These are phyloP conservation scores for Scaptomyza reducta DNA, from an alignment of 2,888 invertebrate genomes.

Conservation along the genomic window DNA sequence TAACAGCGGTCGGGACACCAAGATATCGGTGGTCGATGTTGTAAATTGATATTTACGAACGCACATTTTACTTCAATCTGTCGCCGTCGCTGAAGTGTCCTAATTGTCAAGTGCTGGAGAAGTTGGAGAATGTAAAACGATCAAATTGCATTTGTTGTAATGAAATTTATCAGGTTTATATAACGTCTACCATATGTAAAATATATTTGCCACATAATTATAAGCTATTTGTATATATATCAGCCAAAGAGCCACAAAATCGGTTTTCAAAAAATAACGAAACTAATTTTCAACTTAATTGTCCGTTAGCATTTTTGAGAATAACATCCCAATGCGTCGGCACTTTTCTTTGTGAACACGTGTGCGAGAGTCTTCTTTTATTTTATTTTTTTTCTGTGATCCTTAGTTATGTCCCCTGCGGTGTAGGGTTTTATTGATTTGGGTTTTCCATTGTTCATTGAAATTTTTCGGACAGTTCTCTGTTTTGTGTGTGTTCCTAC, in stretches of 20 bases:
- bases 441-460: conserved; percentile 57
- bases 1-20: conserved; percentile 65
- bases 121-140: conserved; percentile 17
- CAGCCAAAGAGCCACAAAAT: conserved; percentile 5
- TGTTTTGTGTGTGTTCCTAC: conserved; percentile 24
- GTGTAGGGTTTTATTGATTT: conserved; percentile 74
- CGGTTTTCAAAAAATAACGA: conserved; percentile 18
- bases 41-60: conserved; percentile 43
- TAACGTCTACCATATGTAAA: conserved; percentile 42
- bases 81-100: conserved; percentile 31
- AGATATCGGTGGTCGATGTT: conserved; percentile 11
- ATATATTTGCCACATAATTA: conserved; percentile 14
- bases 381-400: conserved; percentile 30
- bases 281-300: conserved; percentile 55
- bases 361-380: conserved; percentile 58
- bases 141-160: conserved; percentile 43
- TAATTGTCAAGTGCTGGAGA: conserved; percentile 44
- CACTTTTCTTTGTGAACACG: conserved; percentile 75
- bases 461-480: conserved; percentile 24
- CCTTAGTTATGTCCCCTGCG: conserved; percentile 65
- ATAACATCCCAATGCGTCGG: conserved; percentile 48
- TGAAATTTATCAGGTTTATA: conserved; percentile 26
- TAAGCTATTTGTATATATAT: conserved; percentile 33
- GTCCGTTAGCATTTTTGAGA: conserved; percentile 49
- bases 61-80: conserved; percentile 43